Base-by-base conservation (phyloP, 2,888 invertebrate genomes). In the Xylota sylvarum region DNA sequence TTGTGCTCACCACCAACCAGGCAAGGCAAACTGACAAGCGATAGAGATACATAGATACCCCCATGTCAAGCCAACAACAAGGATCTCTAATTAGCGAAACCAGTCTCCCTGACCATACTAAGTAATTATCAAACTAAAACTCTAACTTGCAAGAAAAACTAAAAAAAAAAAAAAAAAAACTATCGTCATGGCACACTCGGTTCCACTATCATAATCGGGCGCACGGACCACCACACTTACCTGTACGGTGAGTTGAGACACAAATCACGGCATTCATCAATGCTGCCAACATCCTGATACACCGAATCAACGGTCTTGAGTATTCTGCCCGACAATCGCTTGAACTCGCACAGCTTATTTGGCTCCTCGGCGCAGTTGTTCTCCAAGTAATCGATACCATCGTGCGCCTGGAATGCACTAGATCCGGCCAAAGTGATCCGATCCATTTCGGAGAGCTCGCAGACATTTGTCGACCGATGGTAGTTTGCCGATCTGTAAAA, bases 301-400 rank as follows among this genome's bases (percentile, higher is more conserved):
- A 98, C 97, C 17, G 97, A 97, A 92, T 98, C 98, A 67, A 98
- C 98, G 1, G 98, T 98, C 93, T 98, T 98, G 88, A 98, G 93
- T 90, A 98, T 97, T 90, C 97, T 95, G 10, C 97, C 97, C 84
- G 94, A 94, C 92, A 97, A 94, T 92, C 97, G 97, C 93, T 97
- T 97, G 93, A 98, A 98, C 93, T 98, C 97, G 93, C 98, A 98
- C 88, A 98, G 94, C 92, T 97, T 97, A 67, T 97, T 97, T 43
- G 97, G 97, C 91, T 98, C 97, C 90, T 97, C 97, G 65, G 97
- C 97, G 93, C 97, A 98, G 93, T 97, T 97, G 93, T 97, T 97
- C 93, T 98, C 97, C 93, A 97, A 94, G 93, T 97, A 97, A 92
- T 97, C 97, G 91, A 90, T 93, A 93, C 94, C 94, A 92, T 94